Conservation (phyloP, 2,888 invertebrate genomes). For the Cosmia trapezina region DNA sequence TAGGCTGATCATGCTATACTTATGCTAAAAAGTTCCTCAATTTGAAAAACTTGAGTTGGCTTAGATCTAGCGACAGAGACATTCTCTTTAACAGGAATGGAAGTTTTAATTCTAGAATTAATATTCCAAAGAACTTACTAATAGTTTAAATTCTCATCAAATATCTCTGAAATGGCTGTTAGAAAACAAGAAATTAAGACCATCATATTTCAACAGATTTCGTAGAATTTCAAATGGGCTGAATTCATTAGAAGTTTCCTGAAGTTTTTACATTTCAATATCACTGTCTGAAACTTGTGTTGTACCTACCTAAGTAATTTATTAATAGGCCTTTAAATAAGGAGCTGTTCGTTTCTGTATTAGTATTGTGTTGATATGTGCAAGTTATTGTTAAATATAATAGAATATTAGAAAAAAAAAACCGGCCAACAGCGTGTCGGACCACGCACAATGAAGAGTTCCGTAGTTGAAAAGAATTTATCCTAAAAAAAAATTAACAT, state of each 20-base stretch:
- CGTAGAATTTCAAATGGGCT: constrained; percentile 46
- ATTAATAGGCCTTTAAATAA: constrained; percentile 6
- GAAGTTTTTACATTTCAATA: constrained; percentile 56
- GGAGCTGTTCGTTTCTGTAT: constrained; percentile 1
- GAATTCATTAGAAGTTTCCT: constrained; percentile 48
- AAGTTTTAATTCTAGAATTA: constrained; percentile 10
- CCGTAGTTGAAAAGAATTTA: too few relatives aligned
- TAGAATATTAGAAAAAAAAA: too few relatives aligned
- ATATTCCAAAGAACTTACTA: constrained; percentile 14
- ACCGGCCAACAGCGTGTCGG: too few relatives aligned
- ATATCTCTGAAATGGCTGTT: constrained; percentile 22
- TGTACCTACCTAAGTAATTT: constrained; percentile 23
- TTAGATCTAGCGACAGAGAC: not conserved
- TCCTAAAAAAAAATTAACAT: too few relatives aligned
- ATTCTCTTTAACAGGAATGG: not conserved
- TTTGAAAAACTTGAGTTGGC: not conserved
- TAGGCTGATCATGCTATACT: too few relatives aligned
- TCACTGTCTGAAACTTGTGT: constrained; percentile 23
- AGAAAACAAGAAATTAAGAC: constrained; percentile 33
- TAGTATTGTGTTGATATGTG: not conserved
- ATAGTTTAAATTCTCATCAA: constrained; percentile 47
- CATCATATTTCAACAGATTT: constrained; percentile 41
- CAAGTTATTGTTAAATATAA: too few relatives aligned
- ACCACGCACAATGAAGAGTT: too few relatives aligned
- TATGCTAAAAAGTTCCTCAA: not conserved